These are phyloP conservation scores for Endotricha flammealis DNA, from an alignment of 2,888 invertebrate species.

Conservation along the genomic window DNA sequence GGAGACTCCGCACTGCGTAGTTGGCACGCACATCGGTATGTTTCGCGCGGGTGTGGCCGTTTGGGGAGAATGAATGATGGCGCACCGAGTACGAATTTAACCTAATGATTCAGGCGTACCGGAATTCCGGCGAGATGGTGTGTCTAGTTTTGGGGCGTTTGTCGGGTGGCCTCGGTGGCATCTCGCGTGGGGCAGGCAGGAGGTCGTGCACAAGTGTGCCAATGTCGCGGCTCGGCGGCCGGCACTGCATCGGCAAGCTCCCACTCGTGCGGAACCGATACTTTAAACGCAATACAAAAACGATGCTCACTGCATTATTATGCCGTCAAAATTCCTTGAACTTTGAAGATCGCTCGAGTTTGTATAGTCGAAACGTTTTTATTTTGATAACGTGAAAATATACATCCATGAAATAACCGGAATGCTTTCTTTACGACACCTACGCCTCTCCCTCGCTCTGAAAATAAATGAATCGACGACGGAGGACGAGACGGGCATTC, in stretches of 20 bases:
- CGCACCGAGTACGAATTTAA: constrained; percentile 48
- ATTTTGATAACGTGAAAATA: constrained; percentile 2
- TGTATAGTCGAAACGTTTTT: neutral
- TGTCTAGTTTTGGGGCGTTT: constrained; percentile 67
- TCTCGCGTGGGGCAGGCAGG: constrained; percentile 27
- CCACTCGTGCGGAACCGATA: constrained; percentile 63
- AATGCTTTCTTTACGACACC: constrained; percentile 43
- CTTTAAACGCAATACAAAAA: constrained; percentile 26
- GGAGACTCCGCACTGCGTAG: constrained; percentile 37
- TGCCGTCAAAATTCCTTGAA: constrained; percentile 16
- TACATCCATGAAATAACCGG: constrained; percentile 29
- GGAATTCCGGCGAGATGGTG: constrained; percentile 58
- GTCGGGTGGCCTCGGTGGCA: constrained; percentile 62
- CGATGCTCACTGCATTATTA: constrained; percentile 11
- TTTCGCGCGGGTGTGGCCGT: constrained; percentile 46
- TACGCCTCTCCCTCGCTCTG: constrained; percentile 52
- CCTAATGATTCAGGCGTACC: constrained; percentile 65
- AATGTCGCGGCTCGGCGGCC: constrained; percentile 57
- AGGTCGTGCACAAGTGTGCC: constrained; percentile 74
- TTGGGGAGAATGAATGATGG: constrained; percentile 36
- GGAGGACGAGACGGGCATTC: constrained; percentile 53
- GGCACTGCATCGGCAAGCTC: constrained; percentile 41
- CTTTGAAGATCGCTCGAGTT: neutral
- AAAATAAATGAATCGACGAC: constrained; percentile 57
- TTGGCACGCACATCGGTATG: constrained; percentile 47